Evolutionary conservation across 2,888 invertebrate species (phyloP), one percentile per base, ranked within the genome.

Genomic region (Drosophila emarginata): DNA sequence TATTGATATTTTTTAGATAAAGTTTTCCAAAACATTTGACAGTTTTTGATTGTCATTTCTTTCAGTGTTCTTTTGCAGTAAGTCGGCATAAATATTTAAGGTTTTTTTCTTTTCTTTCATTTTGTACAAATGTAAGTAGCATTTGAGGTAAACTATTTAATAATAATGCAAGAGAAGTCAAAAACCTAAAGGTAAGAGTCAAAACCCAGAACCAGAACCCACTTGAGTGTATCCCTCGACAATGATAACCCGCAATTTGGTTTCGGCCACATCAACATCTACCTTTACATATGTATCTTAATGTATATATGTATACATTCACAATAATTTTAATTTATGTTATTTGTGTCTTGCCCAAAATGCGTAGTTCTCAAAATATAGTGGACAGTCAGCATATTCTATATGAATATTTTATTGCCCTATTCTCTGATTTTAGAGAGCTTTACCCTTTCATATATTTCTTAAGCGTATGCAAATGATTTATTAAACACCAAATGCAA

Each of bases 211-310:
- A 11, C 58, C 65, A 73, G 64, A 79, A 85, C 65, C 77, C 90
- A 89, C 62, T 76, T 90, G 87, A 90, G 78, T 90, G 87, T 89
- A 76, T 87, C 89, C 90, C 89, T 79, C 79, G 37, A 70, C 67
- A 63, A 63, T 65, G 61, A 74, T 78, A 89, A 87, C 90, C 88
- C 80, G 56, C 76, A 90, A 90, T 90, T 90, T 86, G 58, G 68
- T 80, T 69, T 74, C 83, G 59, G 67, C 66, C 64, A 67, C 61
- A 51, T 63, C 65, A 40, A 58, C 52, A 59, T 79, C 63, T 61
- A 61, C 62, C 64, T 68, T 15, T 2, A 11, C 36, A 6, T 28
- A 45, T 45, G 11, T 45, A 9, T 45, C 18, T 18, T 12, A 11
- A 39, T 14, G 39, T 14, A 39, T 14, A 14, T 39, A 39, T 6